These are phyloP conservation scores for Pelecanoides urinatrix DNA, from an alignment of 2,113 vertebrate genomes.

Conservation along the genomic window DNA sequence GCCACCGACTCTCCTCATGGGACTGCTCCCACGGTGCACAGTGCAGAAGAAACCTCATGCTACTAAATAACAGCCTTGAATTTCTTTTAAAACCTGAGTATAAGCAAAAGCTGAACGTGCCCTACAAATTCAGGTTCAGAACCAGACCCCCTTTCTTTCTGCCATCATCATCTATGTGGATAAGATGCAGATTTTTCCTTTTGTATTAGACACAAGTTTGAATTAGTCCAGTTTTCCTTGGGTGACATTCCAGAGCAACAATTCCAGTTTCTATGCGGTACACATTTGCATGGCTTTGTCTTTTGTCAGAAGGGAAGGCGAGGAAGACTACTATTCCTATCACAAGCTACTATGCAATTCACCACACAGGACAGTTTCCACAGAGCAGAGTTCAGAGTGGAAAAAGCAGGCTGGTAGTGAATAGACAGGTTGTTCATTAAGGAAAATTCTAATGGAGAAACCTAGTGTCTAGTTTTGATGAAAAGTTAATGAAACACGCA, in stretches of 20 bases:
- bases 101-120: neutral
- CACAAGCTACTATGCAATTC: neutral
- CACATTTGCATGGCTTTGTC: neutral
- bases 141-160: neutral
- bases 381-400: neutral
- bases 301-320: neutral
- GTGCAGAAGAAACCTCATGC: neutral
- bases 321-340: neutral
- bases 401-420: neutral
- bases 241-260: neutral
- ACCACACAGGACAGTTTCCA: neutral
- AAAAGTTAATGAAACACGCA: slow-evolving; percentile 28
- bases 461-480: neutral
- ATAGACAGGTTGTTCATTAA: neutral
- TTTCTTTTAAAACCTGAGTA: neutral
- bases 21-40: neutral
- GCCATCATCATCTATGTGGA: neutral
- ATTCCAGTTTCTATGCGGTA: neutral
- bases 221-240: neutral
- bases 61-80: neutral
- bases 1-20: neutral
- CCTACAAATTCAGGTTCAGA: neutral
- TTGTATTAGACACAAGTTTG: neutral
- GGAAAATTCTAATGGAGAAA: slow-evolving; percentile 5
- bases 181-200: neutral